Evolutionary conservation across 2,797 vertebrate genomes (phyloP).

Genomic region (Gila robusta): DNA sequence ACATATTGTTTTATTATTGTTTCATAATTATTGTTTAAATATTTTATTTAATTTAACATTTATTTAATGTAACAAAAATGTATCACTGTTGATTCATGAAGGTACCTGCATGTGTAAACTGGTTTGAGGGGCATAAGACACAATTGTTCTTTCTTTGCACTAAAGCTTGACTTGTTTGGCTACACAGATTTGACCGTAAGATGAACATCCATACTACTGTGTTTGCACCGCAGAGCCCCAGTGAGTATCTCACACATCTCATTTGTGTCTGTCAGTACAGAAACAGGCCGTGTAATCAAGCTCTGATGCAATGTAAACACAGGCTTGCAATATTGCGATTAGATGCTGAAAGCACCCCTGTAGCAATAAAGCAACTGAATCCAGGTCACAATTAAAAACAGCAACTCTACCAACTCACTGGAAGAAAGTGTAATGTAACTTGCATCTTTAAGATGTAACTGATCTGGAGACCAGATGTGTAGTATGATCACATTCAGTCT

Average conservation of each 20-base stretch:
- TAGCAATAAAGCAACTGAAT: background rate
- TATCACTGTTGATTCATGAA: no score
- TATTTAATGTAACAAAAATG: no score
- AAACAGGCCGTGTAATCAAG: conserved; percentile 54
- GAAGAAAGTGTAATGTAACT: background rate
- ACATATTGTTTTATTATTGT: no score
- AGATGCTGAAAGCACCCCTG: background rate
- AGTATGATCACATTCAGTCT: background rate
- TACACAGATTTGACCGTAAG: background rate
- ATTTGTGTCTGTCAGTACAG: conserved; percentile 46
- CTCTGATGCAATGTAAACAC: conserved; percentile 47
- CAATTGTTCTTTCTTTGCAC: background rate
- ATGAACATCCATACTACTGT: background rate
- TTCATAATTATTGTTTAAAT: no score
- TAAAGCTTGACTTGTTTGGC: background rate
- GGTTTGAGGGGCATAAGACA: no score
- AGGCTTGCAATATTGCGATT: conserved; percentile 40
- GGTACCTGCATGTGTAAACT: no score
- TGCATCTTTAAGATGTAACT: background rate
- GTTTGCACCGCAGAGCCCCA: background rate
- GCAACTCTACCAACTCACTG: background rate
- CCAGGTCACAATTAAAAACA: conserved; percentile 16
- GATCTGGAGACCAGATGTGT: background rate
- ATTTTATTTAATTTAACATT: no score
- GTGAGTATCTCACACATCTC: conserved; percentile 33